These are phyloP conservation scores for Emydura subglobosa DNA, from an alignment of 2,113 vertebrate genomes.

Conservation along the genomic window DNA sequence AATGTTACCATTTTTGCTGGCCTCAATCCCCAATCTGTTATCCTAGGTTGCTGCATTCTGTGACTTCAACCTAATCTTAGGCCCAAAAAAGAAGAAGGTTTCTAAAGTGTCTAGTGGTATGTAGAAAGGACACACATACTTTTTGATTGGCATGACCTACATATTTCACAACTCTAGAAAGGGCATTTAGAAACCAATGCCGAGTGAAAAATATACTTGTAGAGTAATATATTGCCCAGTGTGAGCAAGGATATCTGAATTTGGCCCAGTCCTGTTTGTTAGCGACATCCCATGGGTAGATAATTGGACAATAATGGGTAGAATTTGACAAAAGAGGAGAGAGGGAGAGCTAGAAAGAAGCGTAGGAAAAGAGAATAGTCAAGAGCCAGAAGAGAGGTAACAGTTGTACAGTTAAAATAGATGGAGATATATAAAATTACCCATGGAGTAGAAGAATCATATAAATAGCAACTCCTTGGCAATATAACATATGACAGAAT, in stretches of 20 bases:
- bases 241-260: conserved; percentile 52
- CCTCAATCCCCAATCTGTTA: conserved; percentile 21
- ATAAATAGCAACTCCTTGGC: conserved; percentile 74
- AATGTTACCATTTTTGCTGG: conserved; percentile 1
- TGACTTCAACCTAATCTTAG: conserved; percentile 23
- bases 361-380: conserved; percentile 16
- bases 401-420: conserved; percentile 75
- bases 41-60: background rate
- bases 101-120: background rate
- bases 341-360: conserved; percentile 5
- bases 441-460: conserved; percentile 66
- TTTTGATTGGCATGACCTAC: conserved; percentile 10
- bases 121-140: background rate
- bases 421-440: conserved; percentile 61
- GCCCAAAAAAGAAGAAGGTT: conserved; percentile 9
- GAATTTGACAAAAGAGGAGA: conserved; percentile 44
- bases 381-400: conserved; percentile 49
- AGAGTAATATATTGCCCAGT: conserved; percentile 68
- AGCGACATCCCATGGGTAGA: conserved; percentile 25
- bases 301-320: background rate
- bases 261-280: conserved; percentile 54
- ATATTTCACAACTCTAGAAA: conserved; percentile 1
- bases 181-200: background rate
- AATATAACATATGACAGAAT: conserved; percentile 68
- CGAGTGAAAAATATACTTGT: conserved; percentile 52